These are phyloP conservation scores for Ahaetulla prasina DNA, from an alignment of 2,113 vertebrate genomes.

Conservation along the genomic window DNA sequence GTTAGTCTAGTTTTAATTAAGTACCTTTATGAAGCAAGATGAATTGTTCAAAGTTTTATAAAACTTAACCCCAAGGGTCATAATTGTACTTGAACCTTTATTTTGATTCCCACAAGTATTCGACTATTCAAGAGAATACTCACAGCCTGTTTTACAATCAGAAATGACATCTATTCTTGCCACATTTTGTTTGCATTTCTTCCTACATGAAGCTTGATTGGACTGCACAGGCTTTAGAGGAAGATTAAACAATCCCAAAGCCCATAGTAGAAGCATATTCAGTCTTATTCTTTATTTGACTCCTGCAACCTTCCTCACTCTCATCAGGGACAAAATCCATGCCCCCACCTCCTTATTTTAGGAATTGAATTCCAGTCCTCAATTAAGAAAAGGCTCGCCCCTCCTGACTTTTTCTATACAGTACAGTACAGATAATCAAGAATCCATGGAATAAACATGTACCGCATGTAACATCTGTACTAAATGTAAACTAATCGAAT, in stretches of 20 bases:
- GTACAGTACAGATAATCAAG: background rate
- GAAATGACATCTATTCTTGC: conserved; percentile 53
- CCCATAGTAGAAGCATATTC: conserved; percentile 59
- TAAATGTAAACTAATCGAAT: background rate
- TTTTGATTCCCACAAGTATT: conserved; percentile 57
- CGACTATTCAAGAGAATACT: conserved; percentile 61
- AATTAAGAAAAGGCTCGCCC: conserved; percentile 33
- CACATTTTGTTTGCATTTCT: conserved; percentile 60
- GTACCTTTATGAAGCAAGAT: conserved; percentile 3
- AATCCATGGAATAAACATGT: conserved; percentile 41
- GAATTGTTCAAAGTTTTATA: background rate
- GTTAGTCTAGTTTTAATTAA: conserved; percentile 16
- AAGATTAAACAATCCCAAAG: conserved; percentile 67
- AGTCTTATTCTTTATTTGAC: conserved; percentile 60
- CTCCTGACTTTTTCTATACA: background rate
- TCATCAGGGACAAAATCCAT: conserved; percentile 59
- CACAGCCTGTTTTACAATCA: conserved; percentile 57
- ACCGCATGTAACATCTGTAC: background rate
- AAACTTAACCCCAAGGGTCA: background rate
- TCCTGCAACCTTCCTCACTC: conserved; percentile 62
- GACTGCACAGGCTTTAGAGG: conserved; percentile 54
- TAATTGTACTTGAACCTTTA: conserved; percentile 21
- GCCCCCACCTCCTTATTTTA: conserved; percentile 56
- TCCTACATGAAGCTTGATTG: conserved; percentile 60
- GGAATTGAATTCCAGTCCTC: conserved; percentile 44